Conservation (phyloP, 2,113 vertebrate species). For the Oryzias curvinotus region DNA sequence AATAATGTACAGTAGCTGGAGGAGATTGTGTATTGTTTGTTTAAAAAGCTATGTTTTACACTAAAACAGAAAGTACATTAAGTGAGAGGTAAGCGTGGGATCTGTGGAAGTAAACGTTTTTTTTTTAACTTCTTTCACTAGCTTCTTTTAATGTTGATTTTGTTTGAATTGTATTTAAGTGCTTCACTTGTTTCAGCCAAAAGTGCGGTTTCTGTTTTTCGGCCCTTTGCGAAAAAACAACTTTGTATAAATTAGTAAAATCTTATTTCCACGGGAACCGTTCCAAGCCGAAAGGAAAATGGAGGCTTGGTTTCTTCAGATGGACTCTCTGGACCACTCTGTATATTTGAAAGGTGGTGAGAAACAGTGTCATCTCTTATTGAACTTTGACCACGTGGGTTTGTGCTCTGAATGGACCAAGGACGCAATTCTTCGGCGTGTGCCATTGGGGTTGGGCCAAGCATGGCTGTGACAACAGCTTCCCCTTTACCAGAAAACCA, state of each 20-base stretch:
- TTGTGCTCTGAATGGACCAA: slow-evolving; percentile 34
- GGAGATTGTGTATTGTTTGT: slow-evolving; percentile 84
- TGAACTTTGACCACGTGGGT: slow-evolving; percentile 29
- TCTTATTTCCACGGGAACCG: slow-evolving; percentile 46
- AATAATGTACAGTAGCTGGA: slow-evolving; percentile 83
- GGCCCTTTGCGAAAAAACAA: slow-evolving; percentile 41
- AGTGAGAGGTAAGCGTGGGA: slow-evolving; percentile 77
- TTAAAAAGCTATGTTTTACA: slow-evolving; percentile 88
- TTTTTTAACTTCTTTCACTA: slow-evolving; percentile 47
- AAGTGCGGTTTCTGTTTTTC: slow-evolving; percentile 41
- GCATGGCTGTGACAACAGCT: slow-evolving; percentile 7
- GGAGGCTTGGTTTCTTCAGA: slow-evolving; percentile 30
- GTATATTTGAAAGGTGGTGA: slow-evolving; percentile 48
- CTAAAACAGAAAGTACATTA: slow-evolving; percentile 78
- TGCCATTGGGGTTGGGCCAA: slow-evolving; percentile 15
- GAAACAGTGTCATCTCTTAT: slow-evolving; percentile 23
- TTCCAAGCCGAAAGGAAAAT: slow-evolving; percentile 39
- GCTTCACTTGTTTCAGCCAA: slow-evolving; percentile 62
- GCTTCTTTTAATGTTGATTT: slow-evolving; percentile 57
- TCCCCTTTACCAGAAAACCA: slow-evolving; percentile 37
- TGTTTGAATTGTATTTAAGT: slow-evolving; percentile 65
- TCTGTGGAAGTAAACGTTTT: slow-evolving; percentile 77
- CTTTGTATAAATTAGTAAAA: slow-evolving; percentile 68
- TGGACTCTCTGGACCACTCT: slow-evolving; percentile 39
- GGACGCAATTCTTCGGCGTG: slow-evolving; percentile 30